Percentiles rank a stretch among this genome's conserved stretches.
phyloP scores from a whole-genome alignment of 2,888 invertebrate genomes.

The Drosophila demipolita region DNA sequence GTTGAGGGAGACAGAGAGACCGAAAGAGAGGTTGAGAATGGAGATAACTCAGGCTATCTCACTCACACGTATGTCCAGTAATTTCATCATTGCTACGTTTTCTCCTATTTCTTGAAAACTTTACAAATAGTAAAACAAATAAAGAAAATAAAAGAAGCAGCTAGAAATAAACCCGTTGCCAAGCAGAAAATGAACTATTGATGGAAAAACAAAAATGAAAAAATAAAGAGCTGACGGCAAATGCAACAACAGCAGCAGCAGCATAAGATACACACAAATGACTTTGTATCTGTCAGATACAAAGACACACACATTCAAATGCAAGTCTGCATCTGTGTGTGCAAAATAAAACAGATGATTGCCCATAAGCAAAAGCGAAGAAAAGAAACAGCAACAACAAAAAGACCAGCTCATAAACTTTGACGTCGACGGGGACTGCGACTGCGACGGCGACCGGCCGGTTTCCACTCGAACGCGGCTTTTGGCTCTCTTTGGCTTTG shows the following conservation, averaged over 20 bases:
- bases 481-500: slow-evolving; percentile 50
- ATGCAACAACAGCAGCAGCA: slow-evolving; percentile 72
- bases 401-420: slow-evolving; percentile 45
- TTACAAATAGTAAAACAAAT: slow-evolving; percentile 56
- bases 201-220: slow-evolving; percentile 68
- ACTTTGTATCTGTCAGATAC: slow-evolving; percentile 58
- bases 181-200: slow-evolving; percentile 78
- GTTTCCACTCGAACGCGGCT: slow-evolving; percentile 53
- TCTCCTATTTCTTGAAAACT: slow-evolving; percentile 72
- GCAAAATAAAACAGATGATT: slow-evolving; percentile 79
- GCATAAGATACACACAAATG: slow-evolving; percentile 64
- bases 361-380: slow-evolving; percentile 75
- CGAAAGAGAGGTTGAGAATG: slow-evolving; percentile 9
- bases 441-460: slow-evolving; percentile 54
- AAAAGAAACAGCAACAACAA: slow-evolving; percentile 43
- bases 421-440: slow-evolving; percentile 14
- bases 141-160: slow-evolving; percentile 30
- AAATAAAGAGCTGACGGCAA: slow-evolving; percentile 55
- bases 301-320: slow-evolving; percentile 21
- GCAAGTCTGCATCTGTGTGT: slow-evolving; percentile 48
- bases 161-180: slow-evolving; percentile 69
- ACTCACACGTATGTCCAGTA: slow-evolving; percentile 66
- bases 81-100: slow-evolving; percentile 77
- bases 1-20: not conserved
- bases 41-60: slow-evolving; percentile 13